Evolutionary conservation across 2,113 vertebrate genomes (phyloP), one percentile per base, ranked within the genome.

Genomic region (Protobothrops mucrosquamatus): DNA sequence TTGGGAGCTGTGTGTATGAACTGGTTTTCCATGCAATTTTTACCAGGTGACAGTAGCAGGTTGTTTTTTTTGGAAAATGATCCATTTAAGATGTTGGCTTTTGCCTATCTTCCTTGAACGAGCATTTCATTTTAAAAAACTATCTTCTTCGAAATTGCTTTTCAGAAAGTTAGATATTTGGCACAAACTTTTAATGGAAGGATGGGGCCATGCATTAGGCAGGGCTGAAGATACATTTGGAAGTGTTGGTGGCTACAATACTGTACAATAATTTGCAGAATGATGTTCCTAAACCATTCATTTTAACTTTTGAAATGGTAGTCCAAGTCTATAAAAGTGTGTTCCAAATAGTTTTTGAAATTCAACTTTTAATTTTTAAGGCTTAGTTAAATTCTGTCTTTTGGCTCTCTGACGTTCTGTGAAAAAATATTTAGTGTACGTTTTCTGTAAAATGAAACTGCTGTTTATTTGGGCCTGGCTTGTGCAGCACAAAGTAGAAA

Each of bases 301-400:
- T 56, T 95, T 95, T 96, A 94, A 34, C 6, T 81, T 91, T 81
- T 74, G 18, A 43, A 90, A 94, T 93, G 64, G 91, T 94, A 95
- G 93, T 96, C n/a, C 24, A 46, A 43, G 18, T 39, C 6, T 57
- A 15, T 94, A 88, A 92, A 94, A 90, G 85, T 94, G 93, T 96
- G 34, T 92, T 94, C 95, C 93, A 93, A 94, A 64, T 39, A 87
- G 90, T 93, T 93, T 95, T 95, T 94, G 74, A 94, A 81, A 56
- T 90, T 89, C 85, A 93, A 81, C 59, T 94, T 81, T 81, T 81
- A 81, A 95, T 94, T 95, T 95, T 93, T 95, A 94, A 94, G 85
- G 46, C 52, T 94, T 51, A 93, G 85, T 96, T 93, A 87, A 95
- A 95, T 96, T 92, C 26, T 61, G 1, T 26, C 56, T 46, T 64